Percentiles rank a stretch among this genome's conserved stretches.
phyloP scores from a whole-genome alignment of 2,113 vertebrate species.

The Eira barbara region DNA sequence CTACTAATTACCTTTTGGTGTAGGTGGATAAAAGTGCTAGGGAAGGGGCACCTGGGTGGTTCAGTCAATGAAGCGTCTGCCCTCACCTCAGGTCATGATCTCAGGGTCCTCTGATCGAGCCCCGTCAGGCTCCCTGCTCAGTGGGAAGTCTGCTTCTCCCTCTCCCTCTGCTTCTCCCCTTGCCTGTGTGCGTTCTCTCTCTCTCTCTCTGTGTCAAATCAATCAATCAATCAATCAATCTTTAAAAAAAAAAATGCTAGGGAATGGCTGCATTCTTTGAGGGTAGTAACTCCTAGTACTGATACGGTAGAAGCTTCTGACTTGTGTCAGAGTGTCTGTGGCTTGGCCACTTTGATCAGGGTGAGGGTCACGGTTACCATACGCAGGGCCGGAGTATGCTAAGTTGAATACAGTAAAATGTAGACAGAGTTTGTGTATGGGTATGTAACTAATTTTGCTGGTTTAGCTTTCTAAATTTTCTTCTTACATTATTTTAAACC shows the following conservation, averaged over 20 bases:
- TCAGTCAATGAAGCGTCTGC: background rate
- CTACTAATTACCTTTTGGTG: background rate
- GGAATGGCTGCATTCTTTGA: background rate
- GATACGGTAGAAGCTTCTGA: background rate
- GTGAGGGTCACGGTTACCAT: background rate
- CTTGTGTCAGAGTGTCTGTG: background rate
- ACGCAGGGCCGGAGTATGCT: background rate
- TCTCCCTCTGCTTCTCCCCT: background rate
- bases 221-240: background rate
- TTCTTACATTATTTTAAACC: background rate
- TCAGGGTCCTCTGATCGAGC: background rate
- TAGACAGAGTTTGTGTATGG: background rate
- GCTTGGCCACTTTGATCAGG: background rate
- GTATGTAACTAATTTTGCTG: background rate
- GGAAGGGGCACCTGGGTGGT: no score
- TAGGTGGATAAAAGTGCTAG: background rate
- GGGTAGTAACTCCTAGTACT: background rate
- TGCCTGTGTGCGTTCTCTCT: no score
- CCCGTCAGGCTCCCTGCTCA: no score
- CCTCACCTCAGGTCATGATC: background rate
- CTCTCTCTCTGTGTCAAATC: background rate
- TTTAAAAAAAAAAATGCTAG: no score
- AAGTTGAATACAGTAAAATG: background rate
- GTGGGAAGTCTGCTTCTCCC: background rate
- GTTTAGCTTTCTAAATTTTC: slow-evolving; percentile 9